phyloP scores from a whole-genome alignment of 2,888 invertebrate genomes.

The Pachydiplax longipennis region DNA sequence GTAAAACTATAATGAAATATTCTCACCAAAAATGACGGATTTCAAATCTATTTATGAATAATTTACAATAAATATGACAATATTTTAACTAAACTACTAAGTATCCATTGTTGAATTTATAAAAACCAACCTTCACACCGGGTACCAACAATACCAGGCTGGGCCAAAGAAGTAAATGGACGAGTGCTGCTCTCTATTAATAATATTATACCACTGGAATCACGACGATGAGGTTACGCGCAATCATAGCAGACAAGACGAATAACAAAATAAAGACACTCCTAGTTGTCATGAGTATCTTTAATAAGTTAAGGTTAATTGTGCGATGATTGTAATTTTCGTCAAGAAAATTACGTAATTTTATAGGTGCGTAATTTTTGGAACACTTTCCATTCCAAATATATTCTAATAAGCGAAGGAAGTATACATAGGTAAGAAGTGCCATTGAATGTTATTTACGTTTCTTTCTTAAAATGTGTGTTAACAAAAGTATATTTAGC shows the following conservation, averaged over 20 bases:
- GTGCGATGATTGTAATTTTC: not conserved
- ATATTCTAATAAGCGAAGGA: not conserved
- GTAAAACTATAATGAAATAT: too few species aligned
- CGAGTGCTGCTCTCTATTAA: slow-evolving; percentile 33
- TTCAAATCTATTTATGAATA: too few species aligned
- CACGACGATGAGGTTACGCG: not conserved
- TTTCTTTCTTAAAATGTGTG: not conserved
- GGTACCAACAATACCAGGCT: not conserved
- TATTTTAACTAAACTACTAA: too few species aligned
- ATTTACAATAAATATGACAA: too few species aligned
- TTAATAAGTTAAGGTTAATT: not conserved
- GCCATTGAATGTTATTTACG: not conserved
- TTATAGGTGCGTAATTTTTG: not conserved
- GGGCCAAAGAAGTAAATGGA: not conserved
- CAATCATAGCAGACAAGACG: slow-evolving; percentile 9
- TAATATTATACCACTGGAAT: not conserved
- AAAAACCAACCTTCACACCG: not conserved
- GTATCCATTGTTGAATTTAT: too few species aligned
- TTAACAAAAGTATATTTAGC: not conserved
- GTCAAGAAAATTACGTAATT: not conserved
- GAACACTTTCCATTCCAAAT: not conserved
- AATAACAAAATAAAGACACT: not conserved
- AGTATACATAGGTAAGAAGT: not conserved
- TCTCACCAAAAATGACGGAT: too few species aligned
- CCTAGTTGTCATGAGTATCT: not conserved